Percentiles rank a stretch among this genome's conserved stretches.
Evolutionary conservation across 2,888 invertebrate genomes (phyloP).

Genomic region (Drosophila rellima): DNA sequence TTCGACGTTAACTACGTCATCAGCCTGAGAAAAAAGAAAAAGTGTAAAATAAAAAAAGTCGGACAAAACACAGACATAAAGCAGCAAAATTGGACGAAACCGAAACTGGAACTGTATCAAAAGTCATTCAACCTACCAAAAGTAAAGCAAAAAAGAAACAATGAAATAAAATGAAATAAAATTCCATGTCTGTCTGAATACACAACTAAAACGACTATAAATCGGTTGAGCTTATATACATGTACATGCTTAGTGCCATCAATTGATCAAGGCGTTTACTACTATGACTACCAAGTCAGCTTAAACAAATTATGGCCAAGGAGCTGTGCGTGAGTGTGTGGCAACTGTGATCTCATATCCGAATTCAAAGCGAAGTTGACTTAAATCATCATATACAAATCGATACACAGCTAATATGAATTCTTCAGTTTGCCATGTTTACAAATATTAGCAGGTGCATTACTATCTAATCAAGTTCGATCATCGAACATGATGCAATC

Average conservation of each 20-base stretch:
- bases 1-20: slow-evolving; percentile 32
- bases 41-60: slow-evolving; percentile 36
- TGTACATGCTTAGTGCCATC: not conserved
- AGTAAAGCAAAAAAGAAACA: slow-evolving; percentile 15
- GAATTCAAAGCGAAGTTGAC: not conserved
- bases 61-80: slow-evolving; percentile 1
- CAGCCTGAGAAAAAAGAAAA: slow-evolving; percentile 48
- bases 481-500: not conserved
- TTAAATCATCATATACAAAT: not conserved
- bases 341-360: not conserved
- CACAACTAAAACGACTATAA: slow-evolving; percentile 12
- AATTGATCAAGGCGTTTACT: not conserved
- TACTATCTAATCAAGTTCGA: slow-evolving; percentile 15
- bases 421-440: not conserved
- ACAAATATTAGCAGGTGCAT: slow-evolving; percentile 4
- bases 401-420: not conserved
- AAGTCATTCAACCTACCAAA: slow-evolving; percentile 68
- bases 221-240: not conserved
- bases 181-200: slow-evolving; percentile 16
- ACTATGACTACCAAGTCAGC: not conserved
- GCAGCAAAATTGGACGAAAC: slow-evolving; percentile 22
- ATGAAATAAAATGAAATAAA: slow-evolving; percentile 20
- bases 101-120: slow-evolving; percentile 64
- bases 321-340: not conserved
- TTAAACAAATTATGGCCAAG: not conserved